Percentiles rank a stretch among this genome's conserved stretches.
Conservation (phyloP, 2,888 invertebrate genomes). For the Pollenia amentaria region DNA sequence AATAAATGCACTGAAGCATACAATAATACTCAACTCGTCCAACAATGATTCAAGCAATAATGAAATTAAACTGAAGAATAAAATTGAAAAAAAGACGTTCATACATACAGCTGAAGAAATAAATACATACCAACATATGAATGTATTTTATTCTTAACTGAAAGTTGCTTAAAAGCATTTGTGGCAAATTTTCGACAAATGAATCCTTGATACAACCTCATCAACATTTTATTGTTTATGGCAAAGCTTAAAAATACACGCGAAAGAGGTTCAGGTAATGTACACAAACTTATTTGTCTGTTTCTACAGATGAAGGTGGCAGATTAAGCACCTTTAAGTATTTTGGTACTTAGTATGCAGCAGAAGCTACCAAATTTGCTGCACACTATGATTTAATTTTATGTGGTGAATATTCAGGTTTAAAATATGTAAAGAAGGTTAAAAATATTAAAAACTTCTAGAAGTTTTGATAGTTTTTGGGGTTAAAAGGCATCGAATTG, state of each 20-base stretch:
- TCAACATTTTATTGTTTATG: slow-evolving; percentile 67
- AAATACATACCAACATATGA: too few species aligned
- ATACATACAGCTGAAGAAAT: slow-evolving; percentile 21
- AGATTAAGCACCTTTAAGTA: slow-evolving; percentile 18
- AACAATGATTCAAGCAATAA: slow-evolving; percentile 73
- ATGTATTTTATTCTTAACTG: slow-evolving; percentile 45
- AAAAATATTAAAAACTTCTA: too few species aligned
- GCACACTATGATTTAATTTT: too few species aligned
- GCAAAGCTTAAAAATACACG: slow-evolving; percentile 39
- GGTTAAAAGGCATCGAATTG: too few species aligned
- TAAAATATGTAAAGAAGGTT: too few species aligned
- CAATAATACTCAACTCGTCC: slow-evolving; percentile 40
- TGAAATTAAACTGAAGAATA: slow-evolving; percentile 64
- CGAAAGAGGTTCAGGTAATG: slow-evolving; percentile 34
- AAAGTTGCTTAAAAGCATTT: slow-evolving; percentile 71
- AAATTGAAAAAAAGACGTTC: slow-evolving; percentile 22
- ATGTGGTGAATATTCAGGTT: too few species aligned
- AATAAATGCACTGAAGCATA: slow-evolving; percentile 70
- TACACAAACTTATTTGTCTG: slow-evolving; percentile 4
- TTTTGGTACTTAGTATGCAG: neutral
- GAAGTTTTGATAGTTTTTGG: too few species aligned
- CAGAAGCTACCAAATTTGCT: neutral
- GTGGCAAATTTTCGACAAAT: slow-evolving; percentile 75
- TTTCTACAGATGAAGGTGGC: slow-evolving; percentile 31
- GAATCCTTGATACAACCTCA: slow-evolving; percentile 69